A percentile compares a stretch with the other conserved stretches of the same genome.
Conservation (phyloP, 37 sponge, comb jelly and placozoan species). For the Petrosia ficiformis region DNA sequence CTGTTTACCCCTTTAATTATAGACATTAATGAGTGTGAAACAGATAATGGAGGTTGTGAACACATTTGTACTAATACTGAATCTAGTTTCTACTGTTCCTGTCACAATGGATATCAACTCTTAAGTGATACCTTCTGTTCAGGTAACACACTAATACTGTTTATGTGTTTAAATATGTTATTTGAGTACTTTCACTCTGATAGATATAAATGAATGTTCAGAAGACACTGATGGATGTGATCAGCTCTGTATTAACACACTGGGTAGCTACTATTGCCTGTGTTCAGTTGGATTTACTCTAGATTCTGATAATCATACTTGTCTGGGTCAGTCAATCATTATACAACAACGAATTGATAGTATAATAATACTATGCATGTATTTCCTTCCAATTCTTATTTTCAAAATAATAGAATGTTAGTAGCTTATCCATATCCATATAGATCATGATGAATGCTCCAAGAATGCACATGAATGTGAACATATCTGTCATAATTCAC, state of each 20-base stretch:
- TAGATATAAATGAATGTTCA: slow-evolving; percentile 18
- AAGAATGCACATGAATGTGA: not conserved
- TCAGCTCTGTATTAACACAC: slow-evolving; percentile 17
- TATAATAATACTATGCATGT: not conserved
- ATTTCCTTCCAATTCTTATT: too few relatives aligned
- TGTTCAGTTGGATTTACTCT: slow-evolving; percentile 24
- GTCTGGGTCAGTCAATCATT: slow-evolving; percentile 14
- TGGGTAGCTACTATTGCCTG: not conserved
- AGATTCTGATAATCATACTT: not conserved
- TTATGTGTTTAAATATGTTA: not conserved
- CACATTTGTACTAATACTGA: slow-evolving; percentile 41
- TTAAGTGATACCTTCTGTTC: slow-evolving; percentile 22
- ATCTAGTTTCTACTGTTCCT: slow-evolving; percentile 32
- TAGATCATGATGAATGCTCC: slow-evolving; percentile 13
- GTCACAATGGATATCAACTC: slow-evolving; percentile 33
- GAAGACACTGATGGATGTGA: slow-evolving; percentile 5
- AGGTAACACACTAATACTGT: too few relatives aligned
- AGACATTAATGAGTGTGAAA: too few relatives aligned
- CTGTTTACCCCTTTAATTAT: too few relatives aligned
- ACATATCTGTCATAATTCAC: not conserved
- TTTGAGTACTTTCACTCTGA: not conserved
- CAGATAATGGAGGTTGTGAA: too few relatives aligned
- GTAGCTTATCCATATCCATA: too few relatives aligned
- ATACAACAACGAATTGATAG: too few relatives aligned
- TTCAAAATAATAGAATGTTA: too few relatives aligned